phyloP scores from a whole-genome alignment of 2,888 invertebrate species.

The Calliopum simillimum region DNA sequence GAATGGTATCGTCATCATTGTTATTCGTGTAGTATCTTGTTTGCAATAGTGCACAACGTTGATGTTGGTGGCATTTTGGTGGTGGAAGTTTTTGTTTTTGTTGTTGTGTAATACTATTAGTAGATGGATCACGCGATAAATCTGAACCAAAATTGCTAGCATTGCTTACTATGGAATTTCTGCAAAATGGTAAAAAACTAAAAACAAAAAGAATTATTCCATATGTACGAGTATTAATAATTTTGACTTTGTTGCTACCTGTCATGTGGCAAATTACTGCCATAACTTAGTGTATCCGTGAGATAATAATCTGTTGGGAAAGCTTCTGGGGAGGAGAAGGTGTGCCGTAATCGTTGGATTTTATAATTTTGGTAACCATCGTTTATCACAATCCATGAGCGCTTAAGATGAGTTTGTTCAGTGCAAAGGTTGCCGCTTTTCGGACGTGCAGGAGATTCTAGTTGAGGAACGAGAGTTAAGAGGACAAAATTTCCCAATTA shows the following conservation, averaged over 20 bases:
- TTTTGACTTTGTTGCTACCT: constrained; percentile 45
- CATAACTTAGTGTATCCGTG: constrained; percentile 62
- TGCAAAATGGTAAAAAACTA: constrained; percentile 30
- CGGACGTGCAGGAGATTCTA: constrained; percentile 46
- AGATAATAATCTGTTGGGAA: constrained; percentile 56
- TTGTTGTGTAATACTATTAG: constrained; percentile 42
- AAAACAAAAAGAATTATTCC: neutral
- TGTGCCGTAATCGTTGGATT: constrained; percentile 62
- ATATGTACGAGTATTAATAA: neutral
- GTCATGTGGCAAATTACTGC: constrained; percentile 63
- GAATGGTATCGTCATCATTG: neutral
- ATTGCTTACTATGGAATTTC: constrained; percentile 55
- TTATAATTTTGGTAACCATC: constrained; percentile 56
- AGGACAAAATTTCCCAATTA: neutral
- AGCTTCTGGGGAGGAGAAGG: constrained; percentile 64
- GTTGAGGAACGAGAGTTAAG: neutral
- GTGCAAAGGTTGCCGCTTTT: constrained; percentile 56
- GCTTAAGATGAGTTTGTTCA: constrained; percentile 63
- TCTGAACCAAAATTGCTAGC: constrained; percentile 66
- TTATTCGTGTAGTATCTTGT: neutral
- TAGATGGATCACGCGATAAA: constrained; percentile 60
- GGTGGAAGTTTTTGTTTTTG: constrained; percentile 24
- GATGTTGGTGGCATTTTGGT: constrained; percentile 17
- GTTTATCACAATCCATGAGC: constrained; percentile 64
- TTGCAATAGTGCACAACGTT: constrained; percentile 30